Conservation (phyloP, 2,113 vertebrate species). For the Salvelinus sp. region DNA sequence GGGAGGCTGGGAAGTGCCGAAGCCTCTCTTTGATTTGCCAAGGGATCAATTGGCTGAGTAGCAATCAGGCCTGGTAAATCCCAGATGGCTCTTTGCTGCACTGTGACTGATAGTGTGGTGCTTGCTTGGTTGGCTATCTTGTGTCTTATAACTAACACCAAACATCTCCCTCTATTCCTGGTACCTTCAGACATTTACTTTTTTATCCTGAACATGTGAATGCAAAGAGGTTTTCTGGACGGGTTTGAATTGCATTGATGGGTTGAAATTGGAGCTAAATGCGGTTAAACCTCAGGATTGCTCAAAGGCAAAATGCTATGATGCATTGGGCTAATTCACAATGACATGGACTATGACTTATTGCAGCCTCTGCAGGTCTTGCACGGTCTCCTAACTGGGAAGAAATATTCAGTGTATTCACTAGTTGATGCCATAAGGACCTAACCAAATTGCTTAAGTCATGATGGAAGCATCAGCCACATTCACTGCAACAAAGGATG, state of each 20-base stretch:
- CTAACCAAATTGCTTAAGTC: no score
- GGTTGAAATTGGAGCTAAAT: not conserved
- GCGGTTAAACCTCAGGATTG: not conserved
- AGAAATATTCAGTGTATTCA: no score
- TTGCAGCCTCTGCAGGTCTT: not conserved
- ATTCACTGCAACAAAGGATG: no score
- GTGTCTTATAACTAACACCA: no score
- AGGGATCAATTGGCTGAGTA: constrained; percentile 1
- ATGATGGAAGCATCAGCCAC: no score
- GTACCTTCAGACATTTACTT: no score
- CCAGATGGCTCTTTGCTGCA: not conserved
- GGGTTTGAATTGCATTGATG: not conserved
- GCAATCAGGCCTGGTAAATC: not conserved
- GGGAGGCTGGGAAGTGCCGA: not conserved
- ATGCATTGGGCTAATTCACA: not conserved
- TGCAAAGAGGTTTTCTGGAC: not conserved
- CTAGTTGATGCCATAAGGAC: no score
- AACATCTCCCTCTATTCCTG: no score
- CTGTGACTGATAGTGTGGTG: not conserved
- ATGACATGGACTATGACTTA: not conserved
- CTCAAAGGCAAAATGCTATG: not conserved
- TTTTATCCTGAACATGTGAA: no score
- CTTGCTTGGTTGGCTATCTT: no score
- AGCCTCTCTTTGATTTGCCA: not conserved
- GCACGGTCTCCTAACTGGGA: not conserved